phyloP scores from a whole-genome alignment of 2,797 vertebrate genomes.

The Iguana delicatissima region DNA sequence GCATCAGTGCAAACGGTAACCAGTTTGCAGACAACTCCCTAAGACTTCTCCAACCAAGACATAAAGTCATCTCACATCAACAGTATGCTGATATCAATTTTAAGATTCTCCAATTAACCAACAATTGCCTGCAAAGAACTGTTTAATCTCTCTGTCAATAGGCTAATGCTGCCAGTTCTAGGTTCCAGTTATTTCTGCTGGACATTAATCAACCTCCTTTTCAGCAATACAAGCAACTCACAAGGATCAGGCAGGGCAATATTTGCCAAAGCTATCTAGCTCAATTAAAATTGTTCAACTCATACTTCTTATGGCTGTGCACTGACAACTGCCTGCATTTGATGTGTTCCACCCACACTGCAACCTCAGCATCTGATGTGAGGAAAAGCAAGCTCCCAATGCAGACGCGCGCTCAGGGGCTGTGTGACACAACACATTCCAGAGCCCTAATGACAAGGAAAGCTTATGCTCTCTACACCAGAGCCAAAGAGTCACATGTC shows the following conservation, averaged over 20 bases:
- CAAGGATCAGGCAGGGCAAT: neutral
- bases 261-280: neutral
- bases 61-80: too few species aligned
- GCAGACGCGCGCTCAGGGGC: neutral
- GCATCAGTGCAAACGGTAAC: too few species aligned
- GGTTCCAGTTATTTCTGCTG: neutral
- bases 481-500: conserved; percentile 9
- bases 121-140: neutral
- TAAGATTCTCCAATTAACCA: neutral
- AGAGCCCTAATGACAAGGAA: neutral
- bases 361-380: neutral
- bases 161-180: neutral
- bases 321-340: neutral
- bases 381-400: neutral
- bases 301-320: neutral
- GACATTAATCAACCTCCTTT: neutral
- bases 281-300: neutral
- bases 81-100: neutral
- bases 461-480: neutral
- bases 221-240: neutral
- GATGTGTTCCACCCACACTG: neutral
- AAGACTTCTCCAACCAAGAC: too few species aligned
- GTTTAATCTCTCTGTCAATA: too few species aligned
- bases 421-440: neutral
- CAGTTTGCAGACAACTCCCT: too few species aligned